Conservation (phyloP, 2,888 invertebrate species). For the Phragmatobia fuliginosa region DNA sequence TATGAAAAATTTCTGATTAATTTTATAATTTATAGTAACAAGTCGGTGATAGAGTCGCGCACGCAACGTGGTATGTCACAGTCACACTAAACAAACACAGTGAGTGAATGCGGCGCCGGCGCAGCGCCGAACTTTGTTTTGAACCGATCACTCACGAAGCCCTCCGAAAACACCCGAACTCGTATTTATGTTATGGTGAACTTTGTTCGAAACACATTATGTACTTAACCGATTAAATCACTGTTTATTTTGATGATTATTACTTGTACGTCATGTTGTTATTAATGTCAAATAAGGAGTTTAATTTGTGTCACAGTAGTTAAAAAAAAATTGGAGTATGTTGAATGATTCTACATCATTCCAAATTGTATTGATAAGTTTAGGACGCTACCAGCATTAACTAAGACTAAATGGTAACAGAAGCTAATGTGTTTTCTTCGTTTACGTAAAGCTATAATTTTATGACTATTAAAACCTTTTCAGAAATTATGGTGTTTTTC, state of each 20-base stretch:
- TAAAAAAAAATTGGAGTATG: not conserved
- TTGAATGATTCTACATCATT: not conserved
- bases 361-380: not conserved
- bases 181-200: slow-evolving; percentile 66
- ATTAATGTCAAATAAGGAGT: not conserved
- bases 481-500: not conserved
- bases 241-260: slow-evolving; percentile 16
- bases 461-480: too few relatives aligned
- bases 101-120: slow-evolving; percentile 49
- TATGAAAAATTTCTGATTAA: slow-evolving; percentile 2
- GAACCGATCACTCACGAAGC: slow-evolving; percentile 72
- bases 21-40: slow-evolving; percentile 15
- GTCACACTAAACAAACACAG: slow-evolving; percentile 56
- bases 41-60: slow-evolving; percentile 55
- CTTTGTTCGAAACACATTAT: slow-evolving; percentile 63
- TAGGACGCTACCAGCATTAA: too few relatives aligned
- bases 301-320: not conserved
- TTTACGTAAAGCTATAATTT: too few relatives aligned
- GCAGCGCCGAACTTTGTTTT: slow-evolving; percentile 70
- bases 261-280: slow-evolving; percentile 19
- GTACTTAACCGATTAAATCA: slow-evolving; percentile 42
- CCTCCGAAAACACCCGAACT: slow-evolving; percentile 71
- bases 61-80: slow-evolving; percentile 70
- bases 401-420: not conserved
- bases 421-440: not conserved